phyloP scores from a whole-genome alignment of 1,140 invertebrate species.

The Dinoponera quadriceps region DNA sequence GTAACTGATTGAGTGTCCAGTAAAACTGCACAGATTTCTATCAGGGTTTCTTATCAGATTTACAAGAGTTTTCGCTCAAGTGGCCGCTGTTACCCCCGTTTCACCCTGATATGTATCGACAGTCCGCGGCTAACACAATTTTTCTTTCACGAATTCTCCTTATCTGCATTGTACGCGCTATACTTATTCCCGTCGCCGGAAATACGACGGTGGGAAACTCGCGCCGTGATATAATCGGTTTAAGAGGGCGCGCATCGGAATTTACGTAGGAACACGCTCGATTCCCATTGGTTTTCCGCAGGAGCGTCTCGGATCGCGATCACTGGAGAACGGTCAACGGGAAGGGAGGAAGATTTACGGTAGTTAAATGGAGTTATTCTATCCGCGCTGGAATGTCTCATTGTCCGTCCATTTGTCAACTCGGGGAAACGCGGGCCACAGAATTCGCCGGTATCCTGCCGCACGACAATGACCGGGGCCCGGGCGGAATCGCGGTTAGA shows the following conservation, averaged over 20 bases:
- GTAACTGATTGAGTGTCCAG: too few relatives aligned
- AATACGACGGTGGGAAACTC: constrained; percentile 34
- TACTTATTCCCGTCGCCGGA: constrained; percentile 17
- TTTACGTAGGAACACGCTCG: constrained; percentile 9
- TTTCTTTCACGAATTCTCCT: not conserved
- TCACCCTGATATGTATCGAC: too few relatives aligned
- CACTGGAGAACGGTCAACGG: not conserved
- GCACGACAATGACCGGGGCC: constrained; percentile 55
- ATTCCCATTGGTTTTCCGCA: constrained; percentile 52
- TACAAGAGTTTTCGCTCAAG: too few relatives aligned
- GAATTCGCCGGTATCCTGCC: constrained; percentile 68
- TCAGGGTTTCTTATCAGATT: too few relatives aligned
- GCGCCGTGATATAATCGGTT: constrained; percentile 47
- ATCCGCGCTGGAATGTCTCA: constrained; percentile 55
- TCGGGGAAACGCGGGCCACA: constrained; percentile 67
- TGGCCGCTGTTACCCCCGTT: too few relatives aligned
- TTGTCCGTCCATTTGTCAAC: constrained; percentile 79
- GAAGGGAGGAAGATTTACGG: constrained; percentile 52
- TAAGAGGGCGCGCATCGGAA: constrained; percentile 36
- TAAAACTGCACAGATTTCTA: too few relatives aligned
- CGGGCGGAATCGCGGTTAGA: constrained; percentile 55
- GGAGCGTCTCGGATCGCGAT: constrained; percentile 35
- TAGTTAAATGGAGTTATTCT: constrained; percentile 73
- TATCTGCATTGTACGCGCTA: constrained; percentile 14
- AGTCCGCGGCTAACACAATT: not conserved